These are phyloP conservation scores for Trachelipus rathkii DNA, from an alignment of 1,140 invertebrate genomes.

Conservation along the genomic window DNA sequence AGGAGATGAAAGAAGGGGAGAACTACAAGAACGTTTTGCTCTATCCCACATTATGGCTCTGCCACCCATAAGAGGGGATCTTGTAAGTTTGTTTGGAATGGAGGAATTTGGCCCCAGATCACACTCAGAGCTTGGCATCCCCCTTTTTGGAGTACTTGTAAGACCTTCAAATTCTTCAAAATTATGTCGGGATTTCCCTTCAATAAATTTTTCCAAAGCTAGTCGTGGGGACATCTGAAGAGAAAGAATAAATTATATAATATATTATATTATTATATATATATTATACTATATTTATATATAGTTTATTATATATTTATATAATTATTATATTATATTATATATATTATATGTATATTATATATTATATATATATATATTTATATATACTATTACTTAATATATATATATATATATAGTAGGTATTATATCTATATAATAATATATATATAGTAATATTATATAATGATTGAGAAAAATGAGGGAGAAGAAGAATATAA, in stretches of 20 bases:
- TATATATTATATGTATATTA: no score
- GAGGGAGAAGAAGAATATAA: no score
- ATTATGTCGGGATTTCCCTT: conserved; percentile 26
- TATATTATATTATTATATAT: no score
- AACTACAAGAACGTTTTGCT: conserved; percentile 20
- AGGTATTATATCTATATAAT: no score
- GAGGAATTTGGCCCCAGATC: neutral
- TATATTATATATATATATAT: no score
- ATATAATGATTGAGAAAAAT: no score
- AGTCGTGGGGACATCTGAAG: conserved; percentile 18
- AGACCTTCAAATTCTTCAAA: conserved; percentile 28
- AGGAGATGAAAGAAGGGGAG: conserved; percentile 21
- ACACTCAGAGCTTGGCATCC: neutral
- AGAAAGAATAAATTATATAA: neutral
- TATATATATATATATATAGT: no score
- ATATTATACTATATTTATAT: no score
- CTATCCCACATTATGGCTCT: conserved; percentile 3
- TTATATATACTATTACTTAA: no score
- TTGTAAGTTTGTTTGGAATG: neutral
- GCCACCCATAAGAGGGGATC: conserved; percentile 16
- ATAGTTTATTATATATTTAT: no score
- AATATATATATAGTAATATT: no score
- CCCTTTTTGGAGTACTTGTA: conserved; percentile 26
- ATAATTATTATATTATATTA: no score
- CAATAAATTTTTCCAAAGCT: conserved; percentile 25